A percentile compares a stretch with the other conserved stretches of the same genome.
These are phyloP conservation scores for Triops longicaudatus DNA, from an alignment of 1,140 invertebrate genomes.

Conservation along the genomic window DNA sequence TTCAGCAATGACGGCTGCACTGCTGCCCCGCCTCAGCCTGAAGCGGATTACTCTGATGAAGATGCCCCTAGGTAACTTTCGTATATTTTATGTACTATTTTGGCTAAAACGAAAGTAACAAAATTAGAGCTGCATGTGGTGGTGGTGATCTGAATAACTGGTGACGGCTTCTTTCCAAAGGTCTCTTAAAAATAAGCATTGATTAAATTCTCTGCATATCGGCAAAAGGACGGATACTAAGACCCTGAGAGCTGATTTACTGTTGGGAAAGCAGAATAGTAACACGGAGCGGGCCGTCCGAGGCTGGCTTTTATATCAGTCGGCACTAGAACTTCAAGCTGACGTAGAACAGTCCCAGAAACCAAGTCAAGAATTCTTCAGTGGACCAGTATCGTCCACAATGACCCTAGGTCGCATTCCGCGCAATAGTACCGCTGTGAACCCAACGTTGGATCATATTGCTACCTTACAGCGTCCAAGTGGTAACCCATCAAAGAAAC, in stretches of 20 bases:
- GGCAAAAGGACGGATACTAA: neutral
- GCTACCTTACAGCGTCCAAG: neutral
- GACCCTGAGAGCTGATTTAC: constrained; percentile 33
- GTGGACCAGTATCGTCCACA: neutral
- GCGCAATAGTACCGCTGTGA: neutral
- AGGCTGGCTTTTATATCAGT: constrained; percentile 45
- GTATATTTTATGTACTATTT: constrained; percentile 13
- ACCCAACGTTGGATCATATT: neutral
- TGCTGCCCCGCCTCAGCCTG: constrained; percentile 64
- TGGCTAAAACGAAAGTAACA: constrained; percentile 14
- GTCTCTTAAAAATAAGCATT: constrained; percentile 27
- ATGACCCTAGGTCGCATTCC: neutral
- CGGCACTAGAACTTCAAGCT: constrained; percentile 44
- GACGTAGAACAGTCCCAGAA: constrained; percentile 35
- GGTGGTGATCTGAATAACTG: constrained; percentile 27
- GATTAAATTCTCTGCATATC: constrained; percentile 17
- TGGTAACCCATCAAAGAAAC: neutral
- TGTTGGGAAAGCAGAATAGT: constrained; percentile 28
- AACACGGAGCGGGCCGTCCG: constrained; percentile 32
- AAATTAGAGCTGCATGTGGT: constrained; percentile 19
- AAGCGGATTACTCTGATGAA: constrained; percentile 82
- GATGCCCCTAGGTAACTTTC: constrained; percentile 58
- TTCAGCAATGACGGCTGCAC: constrained; percentile 64
- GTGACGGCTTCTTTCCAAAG: constrained; percentile 20
- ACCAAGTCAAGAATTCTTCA: constrained; percentile 8